Base-by-base conservation (phyloP, 2,888 invertebrate species). In the Aporophyla lueneburgensis region DNA sequence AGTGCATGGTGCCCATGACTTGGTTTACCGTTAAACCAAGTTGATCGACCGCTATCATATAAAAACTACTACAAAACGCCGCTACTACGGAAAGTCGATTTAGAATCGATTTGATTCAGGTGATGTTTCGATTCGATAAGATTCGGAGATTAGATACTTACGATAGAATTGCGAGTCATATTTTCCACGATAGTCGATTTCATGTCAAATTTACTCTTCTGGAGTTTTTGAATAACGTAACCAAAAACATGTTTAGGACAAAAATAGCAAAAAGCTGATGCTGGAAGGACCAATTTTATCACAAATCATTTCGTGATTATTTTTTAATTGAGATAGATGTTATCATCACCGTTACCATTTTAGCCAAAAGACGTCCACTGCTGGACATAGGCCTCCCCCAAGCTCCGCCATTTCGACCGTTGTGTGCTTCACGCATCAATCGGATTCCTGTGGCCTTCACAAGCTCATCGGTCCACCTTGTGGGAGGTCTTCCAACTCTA, bases 21-120 rank as follows among this genome's bases (percentile, higher is more conserved):
- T 73, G 68, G 61, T 86, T 90, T 90, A 91, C 95, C 95, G 95
- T 95, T 95, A 93, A 90, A 91, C 90, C 78, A 94, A 91, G 95
- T 95, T 95, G 93, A 95, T 94, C 94, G 94, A 95, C 95, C 95
- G 90, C 85, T 82, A 89, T 86, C 88, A 79, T 84, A 86, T 86
- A 89, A 90, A 89, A 89, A 90, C 88, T 85, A 86, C 81, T 77
- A 80, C 74, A 67, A 77, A 76, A 76, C 68, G 73, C 67, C 63
- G 69, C 72, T 90, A 89, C 91, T 85, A 87, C 76, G 78, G 74
- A 78, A 83, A 84, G 70, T 89, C 87, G 88, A 90, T 80, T 74
- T 43, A 56, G 51, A 59, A 27, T 59, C 72, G 83, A 77, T 65
- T 7, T 46, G 27, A 79, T 65, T 51, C 46, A 46, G 19, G 10